These are phyloP conservation scores for Zaprionus obscuricornis DNA, from an alignment of 2,888 invertebrate genomes.

Conservation along the genomic window DNA sequence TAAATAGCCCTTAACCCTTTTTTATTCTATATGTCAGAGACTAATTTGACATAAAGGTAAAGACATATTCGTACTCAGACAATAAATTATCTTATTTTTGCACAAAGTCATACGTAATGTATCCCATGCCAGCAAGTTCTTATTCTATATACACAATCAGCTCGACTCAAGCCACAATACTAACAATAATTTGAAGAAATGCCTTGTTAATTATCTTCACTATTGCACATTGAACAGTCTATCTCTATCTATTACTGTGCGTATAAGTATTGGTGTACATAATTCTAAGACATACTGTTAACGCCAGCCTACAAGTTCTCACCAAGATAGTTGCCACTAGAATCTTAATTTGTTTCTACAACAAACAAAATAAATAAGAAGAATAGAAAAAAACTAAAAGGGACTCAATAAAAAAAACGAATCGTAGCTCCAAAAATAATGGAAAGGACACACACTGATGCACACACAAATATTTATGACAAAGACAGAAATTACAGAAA, in stretches of 20 bases:
- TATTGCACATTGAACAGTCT: too few relatives aligned
- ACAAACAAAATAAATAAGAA: not conserved
- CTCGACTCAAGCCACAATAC: conserved; percentile 22
- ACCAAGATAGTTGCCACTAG: conserved; percentile 30
- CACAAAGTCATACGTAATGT: too few relatives aligned
- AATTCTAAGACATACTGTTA: conserved; percentile 54
- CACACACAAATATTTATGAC: conserved; percentile 63
- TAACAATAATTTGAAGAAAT: conserved; percentile 23
- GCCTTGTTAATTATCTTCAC: too few relatives aligned
- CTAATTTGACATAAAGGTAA: not conserved
- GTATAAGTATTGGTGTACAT: conserved; percentile 21
- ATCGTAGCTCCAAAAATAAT: conserved; percentile 42
- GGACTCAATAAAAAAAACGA: too few relatives aligned
- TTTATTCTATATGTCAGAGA: conserved; percentile 19
- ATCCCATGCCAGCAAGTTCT: too few relatives aligned
- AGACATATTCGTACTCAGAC: too few relatives aligned
- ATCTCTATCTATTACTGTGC: too few relatives aligned
- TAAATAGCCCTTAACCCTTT: too few relatives aligned
- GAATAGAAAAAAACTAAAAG: conserved; percentile 4
- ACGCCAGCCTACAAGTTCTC: conserved; percentile 70
- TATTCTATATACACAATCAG: conserved; percentile 36
- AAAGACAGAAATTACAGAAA: conserved; percentile 57
- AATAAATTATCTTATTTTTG: too few relatives aligned
- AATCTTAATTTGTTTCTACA: conserved; percentile 52
- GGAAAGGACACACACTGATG: conserved; percentile 3